A percentile compares a stretch with the other conserved stretches of the same genome.
Conservation (phyloP, 2,113 vertebrate species). For the Heliornis fulica region DNA sequence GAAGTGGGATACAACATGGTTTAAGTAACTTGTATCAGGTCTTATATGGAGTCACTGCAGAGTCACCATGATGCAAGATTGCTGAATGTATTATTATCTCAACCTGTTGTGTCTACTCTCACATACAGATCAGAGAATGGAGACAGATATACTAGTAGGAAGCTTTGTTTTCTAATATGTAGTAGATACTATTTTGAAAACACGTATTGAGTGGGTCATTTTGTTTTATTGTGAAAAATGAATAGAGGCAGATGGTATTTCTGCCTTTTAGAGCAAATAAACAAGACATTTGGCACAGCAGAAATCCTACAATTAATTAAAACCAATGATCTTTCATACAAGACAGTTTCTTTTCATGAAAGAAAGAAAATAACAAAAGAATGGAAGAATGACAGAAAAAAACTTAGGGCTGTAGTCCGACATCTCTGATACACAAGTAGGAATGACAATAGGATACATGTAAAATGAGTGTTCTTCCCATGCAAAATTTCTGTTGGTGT, state of each 20-base stretch:
- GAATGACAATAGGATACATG: not conserved
- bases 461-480: not conserved
- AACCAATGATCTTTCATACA: not conserved
- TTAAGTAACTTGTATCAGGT: not conserved
- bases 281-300: not conserved
- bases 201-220: not conserved
- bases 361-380: not conserved
- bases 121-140: not conserved
- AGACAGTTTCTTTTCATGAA: not conserved
- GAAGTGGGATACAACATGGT: not conserved
- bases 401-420: not conserved
- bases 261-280: not conserved
- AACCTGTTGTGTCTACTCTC: not conserved
- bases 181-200: not conserved
- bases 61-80: not conserved
- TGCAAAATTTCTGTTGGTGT: not conserved
- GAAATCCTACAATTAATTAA: not conserved
- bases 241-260: not conserved
- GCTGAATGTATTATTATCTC: not conserved
- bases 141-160: not conserved
- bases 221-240: not conserved
- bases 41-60: not conserved
- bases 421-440: not conserved
- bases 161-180: not conserved
- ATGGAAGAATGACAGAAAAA: not conserved